These are phyloP conservation scores for Pterobdella sp. DNA, from an alignment of 2,888 invertebrate genomes.

Conservation along the genomic window DNA sequence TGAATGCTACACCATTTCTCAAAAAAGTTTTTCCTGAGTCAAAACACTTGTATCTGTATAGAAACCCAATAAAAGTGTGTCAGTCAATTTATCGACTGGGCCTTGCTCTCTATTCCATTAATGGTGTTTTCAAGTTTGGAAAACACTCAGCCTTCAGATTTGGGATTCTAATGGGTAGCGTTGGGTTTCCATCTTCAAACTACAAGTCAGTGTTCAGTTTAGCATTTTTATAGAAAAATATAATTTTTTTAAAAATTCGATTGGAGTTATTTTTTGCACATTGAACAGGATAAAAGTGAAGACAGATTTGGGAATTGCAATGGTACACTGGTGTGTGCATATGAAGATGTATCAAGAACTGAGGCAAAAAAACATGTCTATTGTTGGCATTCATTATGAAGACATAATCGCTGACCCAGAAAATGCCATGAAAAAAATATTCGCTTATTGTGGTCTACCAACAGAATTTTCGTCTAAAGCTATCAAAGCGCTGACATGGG, in stretches of 20 bases:
- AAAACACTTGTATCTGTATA: slow-evolving; percentile 31
- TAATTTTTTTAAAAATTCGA: background rate
- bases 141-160: slow-evolving; percentile 18
- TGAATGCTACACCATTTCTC: slow-evolving; percentile 18
- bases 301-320: slow-evolving; percentile 22
- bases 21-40: slow-evolving; percentile 30
- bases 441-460: slow-evolving; percentile 29
- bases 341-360: slow-evolving; percentile 26
- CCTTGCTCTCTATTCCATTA: slow-evolving; percentile 23
- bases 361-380: slow-evolving; percentile 16
- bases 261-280: too few relatives aligned
- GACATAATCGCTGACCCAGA: slow-evolving; percentile 24
- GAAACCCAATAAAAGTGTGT: slow-evolving; percentile 31
- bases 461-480: slow-evolving; percentile 19
- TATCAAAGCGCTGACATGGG: slow-evolving; percentile 25
- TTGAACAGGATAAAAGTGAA: slow-evolving; percentile 21
- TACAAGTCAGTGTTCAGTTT: slow-evolving; percentile 18
- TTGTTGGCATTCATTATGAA: slow-evolving; percentile 29
- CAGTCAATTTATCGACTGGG: slow-evolving; percentile 30
- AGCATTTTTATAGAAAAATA: background rate
- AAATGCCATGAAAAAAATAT: slow-evolving; percentile 22
- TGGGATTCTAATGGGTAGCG: background rate
- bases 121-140: slow-evolving; percentile 26
- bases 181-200: slow-evolving; percentile 21
- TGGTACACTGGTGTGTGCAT: slow-evolving; percentile 22